Base-by-base conservation (phyloP, 2,888 invertebrate genomes). In the Tridacna gigas region DNA sequence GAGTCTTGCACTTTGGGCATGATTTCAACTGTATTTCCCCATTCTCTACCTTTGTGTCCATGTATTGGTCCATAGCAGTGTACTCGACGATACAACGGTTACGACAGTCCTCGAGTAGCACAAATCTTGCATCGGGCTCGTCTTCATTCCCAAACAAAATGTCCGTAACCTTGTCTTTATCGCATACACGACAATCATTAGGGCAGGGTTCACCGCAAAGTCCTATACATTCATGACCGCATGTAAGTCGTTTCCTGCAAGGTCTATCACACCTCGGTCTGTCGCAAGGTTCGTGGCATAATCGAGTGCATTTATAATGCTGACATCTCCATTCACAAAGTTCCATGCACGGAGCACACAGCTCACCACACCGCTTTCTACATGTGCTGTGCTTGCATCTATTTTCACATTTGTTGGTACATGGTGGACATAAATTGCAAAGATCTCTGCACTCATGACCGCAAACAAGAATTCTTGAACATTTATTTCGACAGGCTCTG, bases 181-280 rank as follows among this genome's bases (percentile, higher is more conserved):
- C 91, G 94, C 97, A 97, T 20, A 93, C 73, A 47, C 95, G 94
- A 94, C 97, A 97, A 77, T 96, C 91, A 56, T 94, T 94, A 28
- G 97, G 97, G 93, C 97, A 97, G 20, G 95, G 96, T 94, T 97
- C 97, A 20, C 97, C 97, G 95, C 97, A 97, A 69, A 97, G 95
- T 15, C 97, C 97, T 92, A 96, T 95, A 94, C 97, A 92, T 12
- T 61, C 61, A 78, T 92, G 92, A 13, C 83, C 84, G 84, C 97
- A 97, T 60, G 89, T 76, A 7, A 95, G 90, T 13, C 60, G 82
- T 83, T 92, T 91, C 18, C 20, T 74, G 86, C 95, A 95, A 5
- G 94, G 93, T 71, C 92, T 88, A 67, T 94, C 82, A 85, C 95
- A 95, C 7, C 91, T 90, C 0, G 86, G 89, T 20, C 94, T 83